Conservation (phyloP, 2,797 vertebrate genomes). For the Sus cebifrons region DNA sequence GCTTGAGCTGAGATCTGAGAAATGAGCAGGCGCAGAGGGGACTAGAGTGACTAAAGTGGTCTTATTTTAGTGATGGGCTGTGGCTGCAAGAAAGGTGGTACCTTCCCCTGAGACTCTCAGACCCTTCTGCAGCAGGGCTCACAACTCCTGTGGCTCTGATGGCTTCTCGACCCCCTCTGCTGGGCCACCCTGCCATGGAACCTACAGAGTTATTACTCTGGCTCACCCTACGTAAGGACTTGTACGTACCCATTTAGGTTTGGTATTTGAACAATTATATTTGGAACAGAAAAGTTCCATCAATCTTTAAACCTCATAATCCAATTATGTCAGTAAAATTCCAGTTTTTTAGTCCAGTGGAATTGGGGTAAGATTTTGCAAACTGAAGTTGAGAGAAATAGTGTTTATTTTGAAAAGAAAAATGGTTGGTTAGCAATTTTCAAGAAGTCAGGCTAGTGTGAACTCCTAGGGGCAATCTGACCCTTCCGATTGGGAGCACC, state of each 20-base stretch:
- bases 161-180: conserved; percentile 22
- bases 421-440: conserved; percentile 87
- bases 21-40: background rate
- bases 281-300: conserved; percentile 88
- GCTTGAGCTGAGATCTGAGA: background rate
- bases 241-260: conserved; percentile 77
- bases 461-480: conserved; percentile 79
- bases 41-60: background rate
- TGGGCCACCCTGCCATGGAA: conserved; percentile 31
- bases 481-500: conserved; percentile 75
- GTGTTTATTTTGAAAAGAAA: conserved; percentile 86
- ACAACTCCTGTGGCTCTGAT: background rate
- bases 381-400: conserved; percentile 83
- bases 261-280: conserved; percentile 85
- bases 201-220: conserved; percentile 30
- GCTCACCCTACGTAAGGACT: conserved; percentile 72
- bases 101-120: background rate
- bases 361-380: conserved; percentile 87
- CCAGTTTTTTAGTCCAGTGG: conserved; percentile 88
- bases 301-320: conserved; percentile 87
- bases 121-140: background rate
- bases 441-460: conserved; percentile 80
- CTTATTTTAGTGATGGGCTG: background rate
- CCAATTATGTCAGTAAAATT: conserved; percentile 87
- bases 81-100: background rate